phyloP scores from a whole-genome alignment of 2,797 vertebrate species.

The Podargus strigoides region DNA sequence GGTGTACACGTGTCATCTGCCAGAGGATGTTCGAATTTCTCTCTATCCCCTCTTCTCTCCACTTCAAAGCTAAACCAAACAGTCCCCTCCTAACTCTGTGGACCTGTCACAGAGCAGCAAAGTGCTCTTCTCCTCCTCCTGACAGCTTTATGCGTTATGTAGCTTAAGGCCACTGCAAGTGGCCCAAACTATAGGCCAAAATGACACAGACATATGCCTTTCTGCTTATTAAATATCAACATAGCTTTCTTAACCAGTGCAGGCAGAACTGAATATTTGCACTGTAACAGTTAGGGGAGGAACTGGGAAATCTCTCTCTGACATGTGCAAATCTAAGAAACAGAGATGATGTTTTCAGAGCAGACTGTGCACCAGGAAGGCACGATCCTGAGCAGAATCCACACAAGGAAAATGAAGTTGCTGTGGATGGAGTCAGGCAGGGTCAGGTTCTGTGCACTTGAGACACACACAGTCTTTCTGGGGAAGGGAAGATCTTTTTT shows the following conservation, averaged over 20 bases:
- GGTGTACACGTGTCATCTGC: neutral
- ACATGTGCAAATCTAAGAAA: neutral
- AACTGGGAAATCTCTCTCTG: neutral
- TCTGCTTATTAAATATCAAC: neutral
- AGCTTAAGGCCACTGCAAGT: neutral
- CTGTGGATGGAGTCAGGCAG: neutral
- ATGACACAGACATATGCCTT: neutral
- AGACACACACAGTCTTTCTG: fast-evolving
- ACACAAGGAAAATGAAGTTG: fast-evolving
- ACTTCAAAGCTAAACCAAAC: neutral
- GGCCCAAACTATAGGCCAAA: neutral
- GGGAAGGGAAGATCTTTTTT: neutral
- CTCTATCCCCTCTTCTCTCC: neutral
- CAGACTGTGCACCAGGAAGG: fast-evolving
- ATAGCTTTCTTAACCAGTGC: neutral
- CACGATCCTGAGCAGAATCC: neutral
- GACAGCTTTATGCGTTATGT: neutral
- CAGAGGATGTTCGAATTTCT: neutral
- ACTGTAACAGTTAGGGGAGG: neutral
- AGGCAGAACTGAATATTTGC: neutral
- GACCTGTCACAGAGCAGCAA: neutral
- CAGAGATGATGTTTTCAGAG: neutral
- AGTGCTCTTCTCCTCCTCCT: neutral
- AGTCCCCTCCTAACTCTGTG: fast-evolving
- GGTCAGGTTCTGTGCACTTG: neutral